A percentile compares a stretch with the other conserved stretches of the same genome.
These are phyloP conservation scores for Microctenopoma lineatum DNA, from an alignment of 2,797 vertebrate species.

Conservation along the genomic window DNA sequence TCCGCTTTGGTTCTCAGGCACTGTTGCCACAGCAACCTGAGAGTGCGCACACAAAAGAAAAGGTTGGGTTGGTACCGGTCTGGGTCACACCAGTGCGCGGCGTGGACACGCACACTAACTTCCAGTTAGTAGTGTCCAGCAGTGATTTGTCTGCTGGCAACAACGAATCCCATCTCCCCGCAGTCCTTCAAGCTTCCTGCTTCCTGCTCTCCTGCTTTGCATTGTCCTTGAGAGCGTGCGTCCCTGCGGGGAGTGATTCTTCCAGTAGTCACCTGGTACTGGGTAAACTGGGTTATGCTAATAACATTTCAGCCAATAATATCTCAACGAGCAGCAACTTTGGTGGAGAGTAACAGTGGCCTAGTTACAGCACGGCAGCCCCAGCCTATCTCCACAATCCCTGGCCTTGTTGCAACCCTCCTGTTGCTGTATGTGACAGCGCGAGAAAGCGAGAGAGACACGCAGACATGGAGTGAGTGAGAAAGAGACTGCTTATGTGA, in stretches of 20 bases:
- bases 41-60: slow-evolving; percentile 38
- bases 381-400: slow-evolving; percentile 56
- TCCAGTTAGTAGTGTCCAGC: slow-evolving; percentile 4
- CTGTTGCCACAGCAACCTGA: slow-evolving; percentile 64
- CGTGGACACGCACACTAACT: background rate
- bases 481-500: slow-evolving; percentile 68
- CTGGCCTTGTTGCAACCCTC: slow-evolving; percentile 58
- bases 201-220: slow-evolving; percentile 9
- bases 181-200: background rate
- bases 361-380: slow-evolving; percentile 65
- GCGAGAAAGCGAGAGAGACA: slow-evolving; percentile 46
- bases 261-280: slow-evolving; percentile 78
- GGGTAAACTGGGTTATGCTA: slow-evolving; percentile 83
- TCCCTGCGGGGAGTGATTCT: slow-evolving; percentile 63
- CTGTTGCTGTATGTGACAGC: slow-evolving; percentile 49
- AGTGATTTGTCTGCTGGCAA: slow-evolving; percentile 10
- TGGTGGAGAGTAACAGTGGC: slow-evolving; percentile 60
- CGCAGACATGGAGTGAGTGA: slow-evolving; percentile 54
- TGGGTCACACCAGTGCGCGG: slow-evolving; percentile 38
- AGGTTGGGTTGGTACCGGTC: slow-evolving; percentile 42
- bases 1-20: slow-evolving; percentile 63
- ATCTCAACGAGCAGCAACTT: slow-evolving; percentile 62
- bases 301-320: slow-evolving; percentile 79
- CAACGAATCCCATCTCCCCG: slow-evolving; percentile 23
- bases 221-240: slow-evolving; percentile 66